These are phyloP conservation scores for Chouioia cunea DNA, from an alignment of 2,888 invertebrate species.

Conservation along the genomic window DNA sequence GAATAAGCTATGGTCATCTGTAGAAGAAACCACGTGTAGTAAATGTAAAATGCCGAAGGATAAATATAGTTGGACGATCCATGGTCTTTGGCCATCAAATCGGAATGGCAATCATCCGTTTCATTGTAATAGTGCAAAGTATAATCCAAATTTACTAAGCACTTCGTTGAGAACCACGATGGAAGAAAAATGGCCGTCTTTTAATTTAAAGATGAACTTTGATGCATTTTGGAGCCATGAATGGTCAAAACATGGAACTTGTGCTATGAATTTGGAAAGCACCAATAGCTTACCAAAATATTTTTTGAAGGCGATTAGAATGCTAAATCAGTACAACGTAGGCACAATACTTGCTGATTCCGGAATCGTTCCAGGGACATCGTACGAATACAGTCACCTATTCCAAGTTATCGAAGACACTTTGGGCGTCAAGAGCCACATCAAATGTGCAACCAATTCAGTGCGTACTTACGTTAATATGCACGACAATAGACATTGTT, in stretches of 20 bases:
- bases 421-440: neutral
- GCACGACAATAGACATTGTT: neutral
- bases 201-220: neutral
- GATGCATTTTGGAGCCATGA: slow-evolving; percentile 36
- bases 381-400: neutral
- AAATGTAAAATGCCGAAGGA: neutral
- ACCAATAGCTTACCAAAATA: slow-evolving; percentile 21
- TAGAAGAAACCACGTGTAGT: neutral
- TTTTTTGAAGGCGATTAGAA: neutral
- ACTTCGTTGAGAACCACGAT: neutral
- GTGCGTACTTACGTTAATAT: neutral
- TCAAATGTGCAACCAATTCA: slow-evolving; percentile 14
- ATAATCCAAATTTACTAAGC: neutral
- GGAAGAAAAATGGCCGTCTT: slow-evolving; percentile 8
- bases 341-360: neutral
- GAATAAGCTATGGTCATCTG: slow-evolving; percentile 4
- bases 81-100: slow-evolving; percentile 31
- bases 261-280: neutral
- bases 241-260: slow-evolving; percentile 38
- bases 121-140: neutral
- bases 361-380: slow-evolving; percentile 16
- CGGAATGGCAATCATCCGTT: neutral
- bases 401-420: neutral
- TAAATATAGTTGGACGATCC: neutral
- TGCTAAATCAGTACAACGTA: slow-evolving; percentile 21